Base-by-base conservation (phyloP, 2,888 invertebrate genomes). In the Caenorhabditis auriculariae region DNA sequence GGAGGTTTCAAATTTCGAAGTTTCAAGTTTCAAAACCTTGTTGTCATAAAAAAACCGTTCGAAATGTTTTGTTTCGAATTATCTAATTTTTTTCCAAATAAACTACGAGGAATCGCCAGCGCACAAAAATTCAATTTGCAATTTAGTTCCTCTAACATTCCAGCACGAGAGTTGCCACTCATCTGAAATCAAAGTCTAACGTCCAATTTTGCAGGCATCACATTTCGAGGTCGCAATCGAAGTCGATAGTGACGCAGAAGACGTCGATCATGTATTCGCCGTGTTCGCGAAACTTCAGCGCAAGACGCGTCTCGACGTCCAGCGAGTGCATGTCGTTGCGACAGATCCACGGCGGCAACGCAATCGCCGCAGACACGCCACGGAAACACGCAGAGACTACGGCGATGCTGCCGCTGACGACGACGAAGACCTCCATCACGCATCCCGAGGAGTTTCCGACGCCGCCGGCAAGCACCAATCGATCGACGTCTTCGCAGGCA, bases 211-310 rank as follows among this genome's bases (percentile, higher is more conserved):
- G 41, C 35, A 55, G 55, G 37, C 35, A 43, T 12, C 42, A 46
- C 9, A 41, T 57, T 12, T 43, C 54, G 39, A 42, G 59, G 5
- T 46, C 59, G 19, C 68, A 60, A 41, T 65, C 68, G 37, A 66
- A 63, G 50, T 68, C 68, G 38, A 53, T 71, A 48, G 52, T 71
- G 50, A 71, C 73, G 26, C 66, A 66, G 56, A 73, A 73, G 57
- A 69, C 70, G 28, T 73, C 73, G 9, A 52, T 71, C 48, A 67
- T 62, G 41, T 69, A 68, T 54, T 63, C 64, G 38, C 66, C 65
- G n/a, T 63, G 64, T 17, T 56, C 63, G 23, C 51, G 66, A 45
- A 63, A 60, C 53, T 57, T 57, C n/a, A n/a, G n/a, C n/a, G n/a
- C n/a, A n/a, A 37, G 49, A 24, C 37, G 49, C n/a, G 23, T 49